Evolutionary conservation across 1,140 invertebrate genomes (phyloP).

Genomic region (Coptotermes formosanus): DNA sequence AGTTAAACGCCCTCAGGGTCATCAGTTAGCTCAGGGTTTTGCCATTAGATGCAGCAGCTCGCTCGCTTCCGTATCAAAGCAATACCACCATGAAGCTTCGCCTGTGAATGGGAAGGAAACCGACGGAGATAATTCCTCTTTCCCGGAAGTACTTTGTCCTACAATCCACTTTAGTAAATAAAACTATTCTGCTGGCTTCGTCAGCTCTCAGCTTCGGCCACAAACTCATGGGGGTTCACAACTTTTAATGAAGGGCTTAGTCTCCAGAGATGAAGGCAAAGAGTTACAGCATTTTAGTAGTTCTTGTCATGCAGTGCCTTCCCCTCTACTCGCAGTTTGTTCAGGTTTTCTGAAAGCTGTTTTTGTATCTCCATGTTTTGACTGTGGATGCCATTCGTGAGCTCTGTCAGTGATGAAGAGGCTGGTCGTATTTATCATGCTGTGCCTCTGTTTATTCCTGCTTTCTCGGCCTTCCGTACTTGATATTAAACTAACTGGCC

Average conservation of each 20-base stretch:
- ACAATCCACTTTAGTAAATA: not conserved
- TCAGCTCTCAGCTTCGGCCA: no score
- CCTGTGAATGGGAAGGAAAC: not conserved
- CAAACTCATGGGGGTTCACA: not conserved
- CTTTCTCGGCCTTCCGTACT: no score
- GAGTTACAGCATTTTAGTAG: not conserved
- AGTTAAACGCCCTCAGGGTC: not conserved
- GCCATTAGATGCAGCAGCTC: not conserved
- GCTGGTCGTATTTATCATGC: no score
- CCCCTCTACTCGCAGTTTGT: not conserved
- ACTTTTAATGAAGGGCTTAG: conserved; percentile 3
- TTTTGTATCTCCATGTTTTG: no score
- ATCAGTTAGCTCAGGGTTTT: not conserved
- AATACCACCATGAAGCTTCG: not conserved
- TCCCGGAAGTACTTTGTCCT: not conserved
- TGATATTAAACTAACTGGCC: no score
- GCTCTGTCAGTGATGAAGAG: no score
- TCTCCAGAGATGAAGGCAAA: not conserved
- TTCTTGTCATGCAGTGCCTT: not conserved
- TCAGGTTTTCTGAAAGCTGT: not conserved
- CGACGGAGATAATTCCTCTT: not conserved
- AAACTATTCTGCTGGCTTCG: not conserved
- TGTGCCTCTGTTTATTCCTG: no score
- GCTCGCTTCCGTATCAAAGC: not conserved
- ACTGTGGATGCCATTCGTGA: no score